A percentile compares a stretch with the other conserved stretches of the same genome.
Evolutionary conservation across 1,140 invertebrate genomes (phyloP).

Genomic region (Acromyrmex charruanus): DNA sequence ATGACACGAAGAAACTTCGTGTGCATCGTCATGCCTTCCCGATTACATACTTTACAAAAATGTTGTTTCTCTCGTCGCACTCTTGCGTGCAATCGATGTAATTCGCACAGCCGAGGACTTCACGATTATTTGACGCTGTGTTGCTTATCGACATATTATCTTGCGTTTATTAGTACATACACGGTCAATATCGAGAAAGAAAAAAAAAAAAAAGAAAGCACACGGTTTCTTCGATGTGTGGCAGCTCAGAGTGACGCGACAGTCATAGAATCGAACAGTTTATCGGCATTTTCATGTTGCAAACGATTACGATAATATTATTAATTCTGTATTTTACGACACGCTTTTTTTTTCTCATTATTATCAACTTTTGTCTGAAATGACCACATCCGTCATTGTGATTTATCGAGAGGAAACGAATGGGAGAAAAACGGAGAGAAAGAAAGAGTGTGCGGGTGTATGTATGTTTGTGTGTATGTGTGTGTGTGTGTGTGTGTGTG

Average conservation of each 20-base stretch:
- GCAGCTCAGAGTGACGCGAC: conserved; percentile 39
- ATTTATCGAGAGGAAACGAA: conserved; percentile 75
- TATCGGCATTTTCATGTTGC: conserved; percentile 19
- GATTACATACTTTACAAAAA: conserved; percentile 18
- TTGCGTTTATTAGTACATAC: conserved; percentile 36
- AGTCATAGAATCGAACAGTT: conserved; percentile 17
- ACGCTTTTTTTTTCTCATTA: conserved; percentile 46
- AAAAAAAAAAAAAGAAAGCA: neutral
- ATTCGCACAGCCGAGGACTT: conserved; percentile 7
- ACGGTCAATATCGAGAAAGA: conserved; percentile 24
- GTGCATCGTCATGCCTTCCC: neutral
- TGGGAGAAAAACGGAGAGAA: conserved; percentile 52
- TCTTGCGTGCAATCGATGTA: conserved; percentile 11
- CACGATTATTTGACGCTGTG: neutral
- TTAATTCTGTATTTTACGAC: conserved; percentile 34
- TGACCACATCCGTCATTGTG: conserved; percentile 77
- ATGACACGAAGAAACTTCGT: conserved; percentile 7
- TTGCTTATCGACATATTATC: conserved; percentile 32
- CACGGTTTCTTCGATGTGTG: conserved; percentile 29
- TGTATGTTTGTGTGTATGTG: neutral
- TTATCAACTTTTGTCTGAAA: conserved; percentile 63
- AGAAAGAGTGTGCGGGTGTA: conserved; percentile 18
- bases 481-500: neutral
- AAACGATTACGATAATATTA: neutral
- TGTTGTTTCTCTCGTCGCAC: conserved; percentile 7